These are phyloP conservation scores for Falco cherrug DNA, from an alignment of 2,797 vertebrate genomes.

Conservation along the genomic window DNA sequence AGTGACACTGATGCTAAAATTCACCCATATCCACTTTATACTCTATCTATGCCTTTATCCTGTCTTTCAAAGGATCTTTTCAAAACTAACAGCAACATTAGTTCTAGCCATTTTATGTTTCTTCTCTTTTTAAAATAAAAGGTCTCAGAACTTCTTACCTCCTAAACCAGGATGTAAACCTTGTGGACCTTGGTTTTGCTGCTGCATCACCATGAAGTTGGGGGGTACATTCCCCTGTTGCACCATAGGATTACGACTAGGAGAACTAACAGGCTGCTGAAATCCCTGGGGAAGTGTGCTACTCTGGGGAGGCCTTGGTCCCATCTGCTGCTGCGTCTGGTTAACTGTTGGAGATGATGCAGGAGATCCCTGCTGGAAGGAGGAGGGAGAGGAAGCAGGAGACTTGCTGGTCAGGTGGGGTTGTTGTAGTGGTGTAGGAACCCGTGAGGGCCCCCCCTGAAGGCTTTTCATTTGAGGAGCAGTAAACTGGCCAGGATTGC, in stretches of 20 bases:
- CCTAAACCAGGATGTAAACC: slow-evolving; percentile 89
- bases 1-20: background rate
- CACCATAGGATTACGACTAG: slow-evolving; percentile 87
- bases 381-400: slow-evolving; percentile 95
- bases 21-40: background rate
- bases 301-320: slow-evolving; percentile 86
- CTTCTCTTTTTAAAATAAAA: background rate
- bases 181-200: slow-evolving; percentile 91
- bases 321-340: slow-evolving; percentile 88
- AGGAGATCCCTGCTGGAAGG: slow-evolving; percentile 94
- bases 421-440: slow-evolving; percentile 89
- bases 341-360: slow-evolving; percentile 93
- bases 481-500: slow-evolving; percentile 91
- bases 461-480: slow-evolving; percentile 93
- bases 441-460: slow-evolving; percentile 88
- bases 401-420: slow-evolving; percentile 94
- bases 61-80: background rate
- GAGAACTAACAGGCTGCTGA: slow-evolving; percentile 92
- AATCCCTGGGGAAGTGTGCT: slow-evolving; percentile 91
- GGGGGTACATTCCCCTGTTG: slow-evolving; percentile 91
- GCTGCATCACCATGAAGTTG: slow-evolving; percentile 96
- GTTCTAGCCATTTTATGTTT: background rate
- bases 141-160: slow-evolving; percentile 76
- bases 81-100: background rate
- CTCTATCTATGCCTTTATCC: background rate